Evolutionary conservation across 2,888 invertebrate species (phyloP), one percentile per base, ranked within the genome.

Genomic region (Steinernema scapterisci): DNA sequence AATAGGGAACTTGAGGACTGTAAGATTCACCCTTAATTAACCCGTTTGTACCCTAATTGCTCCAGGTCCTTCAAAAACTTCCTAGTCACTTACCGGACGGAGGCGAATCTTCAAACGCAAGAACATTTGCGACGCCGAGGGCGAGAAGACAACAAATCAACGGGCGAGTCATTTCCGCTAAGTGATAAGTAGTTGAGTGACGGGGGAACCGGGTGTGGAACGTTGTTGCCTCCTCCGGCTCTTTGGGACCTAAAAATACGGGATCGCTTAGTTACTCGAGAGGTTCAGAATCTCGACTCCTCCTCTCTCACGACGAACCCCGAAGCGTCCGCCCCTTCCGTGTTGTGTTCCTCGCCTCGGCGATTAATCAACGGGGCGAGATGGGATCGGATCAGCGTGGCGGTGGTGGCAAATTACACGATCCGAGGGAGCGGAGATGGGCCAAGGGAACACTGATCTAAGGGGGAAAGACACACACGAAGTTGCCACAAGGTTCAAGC

Each of bases 141-240:
- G 31, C 63, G 63, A 63, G 63, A 63, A 63, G 63, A 63, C 63
- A 63, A 63, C 63, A 63, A 25, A 63, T 63, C 63, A 63, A 19
- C 63, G 27, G 63, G 16, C 63, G 63, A 63, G 31, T 63, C 63
- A 63, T 63, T 63, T 63, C 27, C 27, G 48, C 13, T 19, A 48
- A 48, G 19, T 48, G 48, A 38, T 38, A 16, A 48, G 16, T 19
- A n/a, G 19, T 48, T 19, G 48, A 48, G 48, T 2, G 48, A 48
- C n/a, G 19, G 16, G 5, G 54, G 13, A 19, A 2, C 2, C 5
- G 63, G 23, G 52, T 21, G 31, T 31, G 31, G 31, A 63, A 38
- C 16, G 48, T 3, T n/a, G n/a, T n/a, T n/a, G n/a, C n/a, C 48
- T 5, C 48, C n/a, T n/a, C n/a, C n/a, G 48, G 5, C 63, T 6